These are phyloP conservation scores for Poecilia wingei DNA, from an alignment of 2,797 vertebrate species.

Conservation along the genomic window DNA sequence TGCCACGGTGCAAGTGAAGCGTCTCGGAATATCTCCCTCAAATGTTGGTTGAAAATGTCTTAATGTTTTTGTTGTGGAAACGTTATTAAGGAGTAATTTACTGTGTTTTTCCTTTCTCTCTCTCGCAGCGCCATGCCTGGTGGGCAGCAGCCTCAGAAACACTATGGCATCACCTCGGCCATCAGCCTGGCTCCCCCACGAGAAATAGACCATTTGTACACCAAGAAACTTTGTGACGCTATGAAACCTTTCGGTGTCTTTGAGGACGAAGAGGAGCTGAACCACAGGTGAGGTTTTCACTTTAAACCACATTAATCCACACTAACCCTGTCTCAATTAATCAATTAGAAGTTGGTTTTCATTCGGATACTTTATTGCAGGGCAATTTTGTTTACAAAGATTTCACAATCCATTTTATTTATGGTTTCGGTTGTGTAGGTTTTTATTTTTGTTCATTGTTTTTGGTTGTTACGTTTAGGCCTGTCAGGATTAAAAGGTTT, in stretches of 20 bases:
- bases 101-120: not conserved
- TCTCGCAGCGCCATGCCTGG: constrained; percentile 81
- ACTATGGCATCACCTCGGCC: constrained; percentile 93
- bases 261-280: constrained; percentile 93
- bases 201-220: constrained; percentile 89
- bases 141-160: constrained; percentile 87
- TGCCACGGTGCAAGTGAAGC: not conserved
- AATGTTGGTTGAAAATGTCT: not conserved
- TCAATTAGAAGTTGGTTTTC: too few relatives aligned
- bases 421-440: too few relatives aligned
- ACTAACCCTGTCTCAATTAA: not conserved
- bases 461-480: too few relatives aligned
- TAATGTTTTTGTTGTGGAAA: not conserved
- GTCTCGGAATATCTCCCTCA: not conserved
- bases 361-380: too few relatives aligned
- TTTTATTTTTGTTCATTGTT: too few relatives aligned
- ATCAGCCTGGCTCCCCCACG: constrained; percentile 91
- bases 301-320: not conserved
- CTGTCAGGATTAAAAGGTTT: too few relatives aligned
- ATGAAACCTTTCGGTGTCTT: constrained; percentile 96
- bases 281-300: constrained; percentile 85
- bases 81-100: not conserved
- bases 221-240: constrained; percentile 90
- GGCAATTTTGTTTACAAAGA: too few relatives aligned
- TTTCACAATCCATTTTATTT: too few relatives aligned